A percentile compares a stretch with the other conserved stretches of the same genome.
phyloP scores from a whole-genome alignment of 2,888 invertebrate genomes.

The Phyto melanocephala region DNA sequence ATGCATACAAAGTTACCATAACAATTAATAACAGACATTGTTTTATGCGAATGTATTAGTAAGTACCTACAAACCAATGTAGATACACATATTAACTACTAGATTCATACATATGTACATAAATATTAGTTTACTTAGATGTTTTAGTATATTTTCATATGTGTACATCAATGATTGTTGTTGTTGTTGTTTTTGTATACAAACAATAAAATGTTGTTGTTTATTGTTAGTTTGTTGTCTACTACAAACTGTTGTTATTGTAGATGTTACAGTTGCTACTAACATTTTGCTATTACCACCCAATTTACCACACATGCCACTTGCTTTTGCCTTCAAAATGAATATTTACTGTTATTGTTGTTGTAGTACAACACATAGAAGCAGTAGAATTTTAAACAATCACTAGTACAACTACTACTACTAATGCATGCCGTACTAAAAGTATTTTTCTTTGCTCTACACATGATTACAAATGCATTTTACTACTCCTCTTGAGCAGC shows the following conservation, averaged over 20 bases:
- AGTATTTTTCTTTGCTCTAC: slow-evolving; percentile 6
- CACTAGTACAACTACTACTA: neutral
- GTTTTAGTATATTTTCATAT: neutral
- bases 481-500: neutral
- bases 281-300: slow-evolving; percentile 60
- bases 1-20: slow-evolving; percentile 48
- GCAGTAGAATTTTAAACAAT: neutral
- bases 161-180: neutral
- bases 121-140: slow-evolving; percentile 18
- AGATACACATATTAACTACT: neutral
- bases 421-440: neutral
- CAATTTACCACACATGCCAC: slow-evolving; percentile 56
- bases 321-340: neutral
- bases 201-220: slow-evolving; percentile 38
- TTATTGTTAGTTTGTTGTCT: slow-evolving; percentile 49
- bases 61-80: too few relatives aligned
- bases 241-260: slow-evolving; percentile 31
- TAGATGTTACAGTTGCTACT: slow-evolving; percentile 29
- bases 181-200: slow-evolving; percentile 8
- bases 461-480: slow-evolving; percentile 30
- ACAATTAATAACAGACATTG: slow-evolving; percentile 63
- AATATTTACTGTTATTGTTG: neutral
- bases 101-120: neutral
- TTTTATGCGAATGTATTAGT: neutral
- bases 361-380: slow-evolving; percentile 18